Evolutionary conservation across 2,797 vertebrate species (phyloP).

Genomic region (Coendou prehensilis): DNA sequence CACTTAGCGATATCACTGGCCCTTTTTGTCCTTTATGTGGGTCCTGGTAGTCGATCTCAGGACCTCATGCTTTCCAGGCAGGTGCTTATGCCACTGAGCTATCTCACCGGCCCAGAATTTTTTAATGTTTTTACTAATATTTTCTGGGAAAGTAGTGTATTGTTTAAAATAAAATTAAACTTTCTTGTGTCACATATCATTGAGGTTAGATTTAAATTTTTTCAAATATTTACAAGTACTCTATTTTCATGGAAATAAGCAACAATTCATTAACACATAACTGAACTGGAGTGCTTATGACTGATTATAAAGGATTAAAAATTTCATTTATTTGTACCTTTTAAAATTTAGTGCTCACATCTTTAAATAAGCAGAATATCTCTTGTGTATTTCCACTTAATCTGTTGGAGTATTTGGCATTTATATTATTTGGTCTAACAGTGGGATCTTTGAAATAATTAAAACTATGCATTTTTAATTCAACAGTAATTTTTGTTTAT

Average conservation of each 20-base stretch:
- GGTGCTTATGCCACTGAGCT: too few species aligned
- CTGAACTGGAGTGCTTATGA: not conserved
- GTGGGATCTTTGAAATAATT: conserved; percentile 12
- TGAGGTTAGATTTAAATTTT: conserved; percentile 19
- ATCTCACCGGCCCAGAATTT: too few species aligned
- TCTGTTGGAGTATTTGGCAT: conserved; percentile 51
- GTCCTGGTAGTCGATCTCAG: too few species aligned
- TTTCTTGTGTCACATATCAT: not conserved
- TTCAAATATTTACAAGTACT: conserved; percentile 15
- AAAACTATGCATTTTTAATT: conserved; percentile 34
- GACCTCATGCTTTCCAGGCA: too few species aligned
- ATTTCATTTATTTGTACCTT: not conserved
- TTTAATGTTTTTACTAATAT: not conserved
- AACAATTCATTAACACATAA: conserved; percentile 40
- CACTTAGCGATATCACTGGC: too few species aligned
- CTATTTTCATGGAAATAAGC: conserved; percentile 56
- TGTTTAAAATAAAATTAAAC: conserved; percentile 44
- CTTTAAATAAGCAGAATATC: not conserved
- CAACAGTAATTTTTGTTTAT: conserved; percentile 17
- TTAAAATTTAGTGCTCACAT: not conserved
- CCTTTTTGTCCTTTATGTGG: too few species aligned
- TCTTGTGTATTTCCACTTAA: conserved; percentile 3
- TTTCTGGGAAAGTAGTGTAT: not conserved
- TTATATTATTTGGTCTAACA: conserved; percentile 50
- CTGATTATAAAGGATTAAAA: not conserved